A percentile compares a stretch with the other conserved stretches of the same genome.
phyloP scores from a whole-genome alignment of 2,113 vertebrate genomes.

The Gavialis gangeticus region DNA sequence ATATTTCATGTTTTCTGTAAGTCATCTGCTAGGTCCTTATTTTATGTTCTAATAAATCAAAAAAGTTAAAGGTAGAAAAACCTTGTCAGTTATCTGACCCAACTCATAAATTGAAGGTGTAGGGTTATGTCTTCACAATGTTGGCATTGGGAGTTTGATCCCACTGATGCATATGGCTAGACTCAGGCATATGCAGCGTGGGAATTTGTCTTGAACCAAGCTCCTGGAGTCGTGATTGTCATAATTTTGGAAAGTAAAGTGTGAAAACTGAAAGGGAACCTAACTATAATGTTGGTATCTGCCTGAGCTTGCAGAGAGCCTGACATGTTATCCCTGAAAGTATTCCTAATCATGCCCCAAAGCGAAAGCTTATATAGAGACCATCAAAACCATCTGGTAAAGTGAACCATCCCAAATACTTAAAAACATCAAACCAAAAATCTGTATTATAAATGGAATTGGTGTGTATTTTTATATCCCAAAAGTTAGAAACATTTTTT shows the following conservation, averaged over 20 bases:
- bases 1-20: neutral
- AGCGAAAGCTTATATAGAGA: neutral
- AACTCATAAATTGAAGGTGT: neutral
- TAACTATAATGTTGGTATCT: neutral
- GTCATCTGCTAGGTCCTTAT: neutral
- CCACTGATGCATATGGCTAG: neutral
- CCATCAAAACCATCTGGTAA: neutral
- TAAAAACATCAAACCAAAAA: conserved; percentile 13
- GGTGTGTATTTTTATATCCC: conserved; percentile 81
- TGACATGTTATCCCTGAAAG: neutral
- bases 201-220: neutral
- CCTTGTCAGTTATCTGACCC: neutral
- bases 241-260: conserved; percentile 8
- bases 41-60: neutral
- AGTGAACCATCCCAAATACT: neutral
- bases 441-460: conserved; percentile 70
- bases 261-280: neutral
- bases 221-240: neutral
- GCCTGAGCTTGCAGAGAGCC: neutral
- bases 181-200: neutral
- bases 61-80: neutral
- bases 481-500: conserved; percentile 83
- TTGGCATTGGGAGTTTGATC: neutral
- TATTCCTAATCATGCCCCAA: neutral
- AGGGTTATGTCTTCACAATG: neutral